Base-by-base conservation (phyloP, 2,888 invertebrate species). In the Drosophila pseudotalamancana region DNA sequence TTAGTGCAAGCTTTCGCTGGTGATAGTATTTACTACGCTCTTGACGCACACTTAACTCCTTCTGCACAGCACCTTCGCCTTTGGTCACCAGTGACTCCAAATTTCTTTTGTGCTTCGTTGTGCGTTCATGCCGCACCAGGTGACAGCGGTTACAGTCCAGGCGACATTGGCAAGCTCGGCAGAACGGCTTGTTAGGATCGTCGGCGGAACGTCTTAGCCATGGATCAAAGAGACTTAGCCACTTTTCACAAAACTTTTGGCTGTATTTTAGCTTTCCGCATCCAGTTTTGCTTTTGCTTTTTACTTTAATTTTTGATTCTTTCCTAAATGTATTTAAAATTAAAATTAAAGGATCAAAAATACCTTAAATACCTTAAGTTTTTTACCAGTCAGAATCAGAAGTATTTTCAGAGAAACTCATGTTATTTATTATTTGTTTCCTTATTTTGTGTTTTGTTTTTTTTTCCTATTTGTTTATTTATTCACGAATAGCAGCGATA, bases 121-220 rank as follows among this genome's bases (percentile, higher is more conserved):
- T 90, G 0, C 87, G 84, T 25, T 90, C 90, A 35, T 90, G 90
- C 0, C 90, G 75, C 12, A 88, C 87, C 19, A 90, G 57, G 43
- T 90, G 91, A 27, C 91, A 90, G 3, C 90, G 89, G 57, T 91
- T 90, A 34, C 91, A 91, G 45, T 90, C 90, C 12, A 90, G 46
- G 0, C 87, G 79, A 46, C 89, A 89, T 45, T 88, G 88, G 32
- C 90, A 90, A 0, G 89, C 91, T 5, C 85, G 74, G 23, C 90
- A 90, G 45, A 87, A 91, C 0, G 91, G 90, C 56, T 91, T 90
- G 42, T 89, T 79, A 0, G 82, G 77, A 55, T 90, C 90, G 5
- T 84, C 77, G 8, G 77, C 71, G 3, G 86, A 88, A 0, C 90
- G 84, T 6, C 72, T 60, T 0, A 90, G 63, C 90, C 90, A 90